These are phyloP conservation scores for Anoplius nigerrimus DNA, from an alignment of 2,888 invertebrate species.

Conservation along the genomic window DNA sequence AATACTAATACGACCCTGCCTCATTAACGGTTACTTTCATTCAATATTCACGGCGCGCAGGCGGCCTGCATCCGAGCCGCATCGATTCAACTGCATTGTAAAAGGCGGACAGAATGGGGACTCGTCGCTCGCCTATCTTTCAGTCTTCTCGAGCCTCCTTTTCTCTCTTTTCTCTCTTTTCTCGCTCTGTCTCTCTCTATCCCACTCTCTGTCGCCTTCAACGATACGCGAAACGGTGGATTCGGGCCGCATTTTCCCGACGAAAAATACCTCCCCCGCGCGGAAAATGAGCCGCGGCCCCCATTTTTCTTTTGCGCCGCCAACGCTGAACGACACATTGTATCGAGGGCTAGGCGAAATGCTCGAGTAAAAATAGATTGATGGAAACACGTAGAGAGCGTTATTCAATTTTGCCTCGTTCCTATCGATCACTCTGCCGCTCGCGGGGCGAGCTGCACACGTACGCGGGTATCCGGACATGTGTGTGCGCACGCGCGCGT, in stretches of 20 bases:
- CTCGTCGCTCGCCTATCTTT: conserved; percentile 27
- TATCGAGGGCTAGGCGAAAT: too few relatives aligned
- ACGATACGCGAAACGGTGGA: background rate
- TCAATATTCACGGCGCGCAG: conserved; percentile 57
- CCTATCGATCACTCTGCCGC: too few relatives aligned
- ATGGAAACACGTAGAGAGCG: too few relatives aligned
- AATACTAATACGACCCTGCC: conserved; percentile 63
- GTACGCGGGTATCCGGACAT: too few relatives aligned
- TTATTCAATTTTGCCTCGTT: too few relatives aligned
- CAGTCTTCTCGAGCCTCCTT: background rate
- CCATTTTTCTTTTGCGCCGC: background rate
- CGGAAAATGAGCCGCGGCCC: background rate
- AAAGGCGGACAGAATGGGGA: conserved; percentile 35
- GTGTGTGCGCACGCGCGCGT: too few relatives aligned
- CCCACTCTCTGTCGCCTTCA: background rate
- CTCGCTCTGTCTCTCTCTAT: background rate
- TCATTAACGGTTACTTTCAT: conserved; percentile 66
- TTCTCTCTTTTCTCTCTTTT: background rate
- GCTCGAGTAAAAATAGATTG: too few relatives aligned
- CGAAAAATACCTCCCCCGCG: background rate
- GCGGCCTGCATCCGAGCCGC: conserved; percentile 40
- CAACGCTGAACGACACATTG: background rate
- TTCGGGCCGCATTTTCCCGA: background rate
- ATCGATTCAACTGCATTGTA: conserved; percentile 59
- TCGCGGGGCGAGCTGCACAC: too few relatives aligned